Percentiles rank a stretch among this genome's conserved stretches.
Conservation (phyloP, 2,113 vertebrate genomes). For the Glaucomys volans region DNA sequence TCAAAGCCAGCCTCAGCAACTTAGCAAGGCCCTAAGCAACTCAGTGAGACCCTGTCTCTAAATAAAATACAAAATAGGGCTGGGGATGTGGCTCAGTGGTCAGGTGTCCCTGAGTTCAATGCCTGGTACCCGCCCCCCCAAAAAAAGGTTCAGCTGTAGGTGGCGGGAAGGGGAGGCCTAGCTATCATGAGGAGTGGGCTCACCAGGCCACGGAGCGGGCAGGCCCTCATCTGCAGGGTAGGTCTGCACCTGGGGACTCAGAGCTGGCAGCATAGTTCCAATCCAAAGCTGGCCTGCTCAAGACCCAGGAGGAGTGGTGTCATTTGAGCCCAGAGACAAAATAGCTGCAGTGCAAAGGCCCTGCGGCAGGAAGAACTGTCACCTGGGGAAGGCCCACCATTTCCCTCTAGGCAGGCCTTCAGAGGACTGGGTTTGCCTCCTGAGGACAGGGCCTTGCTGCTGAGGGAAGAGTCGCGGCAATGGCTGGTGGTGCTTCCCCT, state of each 20-base stretch:
- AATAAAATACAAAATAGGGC: no score
- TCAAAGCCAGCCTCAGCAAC: no score
- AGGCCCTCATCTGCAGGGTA: neutral
- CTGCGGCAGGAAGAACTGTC: neutral
- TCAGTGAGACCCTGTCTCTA: no score
- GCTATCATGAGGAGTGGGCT: neutral
- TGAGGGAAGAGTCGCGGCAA: neutral
- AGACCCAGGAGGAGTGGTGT: neutral
- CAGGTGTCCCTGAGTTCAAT: no score
- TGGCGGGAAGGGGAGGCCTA: neutral
- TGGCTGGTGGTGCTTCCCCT: neutral
- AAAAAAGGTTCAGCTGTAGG: no score
- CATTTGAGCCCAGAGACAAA: neutral
- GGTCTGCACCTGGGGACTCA: neutral
- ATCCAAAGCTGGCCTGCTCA: neutral
- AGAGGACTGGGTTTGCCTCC: no score
- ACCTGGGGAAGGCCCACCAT: neutral
- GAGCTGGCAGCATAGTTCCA: neutral
- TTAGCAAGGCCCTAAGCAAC: no score
- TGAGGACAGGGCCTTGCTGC: no score
- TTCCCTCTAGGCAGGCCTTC: neutral
- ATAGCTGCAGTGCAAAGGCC: neutral
- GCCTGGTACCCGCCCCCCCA: no score
- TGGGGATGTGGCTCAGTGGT: no score
- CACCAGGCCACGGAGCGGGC: fast-evolving